These are phyloP conservation scores for Mustela lutreola DNA, from an alignment of 2,113 vertebrate species.

Conservation along the genomic window DNA sequence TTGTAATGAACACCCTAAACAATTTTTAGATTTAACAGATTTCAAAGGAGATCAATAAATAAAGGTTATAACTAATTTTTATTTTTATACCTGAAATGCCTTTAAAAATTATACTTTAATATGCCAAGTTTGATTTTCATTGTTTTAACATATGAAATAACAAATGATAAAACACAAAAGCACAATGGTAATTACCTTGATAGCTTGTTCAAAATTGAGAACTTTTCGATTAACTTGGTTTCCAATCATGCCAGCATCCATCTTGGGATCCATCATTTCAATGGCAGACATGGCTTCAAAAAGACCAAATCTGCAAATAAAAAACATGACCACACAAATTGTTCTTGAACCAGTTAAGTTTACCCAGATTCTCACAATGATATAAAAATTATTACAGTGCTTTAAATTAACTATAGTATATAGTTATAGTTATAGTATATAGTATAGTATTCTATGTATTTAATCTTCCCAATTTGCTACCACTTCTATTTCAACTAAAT, in stretches of 20 bases:
- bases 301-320: conserved; percentile 93
- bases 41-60: neutral
- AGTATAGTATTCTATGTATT: neutral
- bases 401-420: conserved; percentile 26
- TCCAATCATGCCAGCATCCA: conserved; percentile 99
- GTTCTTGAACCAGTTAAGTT: conserved; percentile 51
- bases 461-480: conserved; percentile 28
- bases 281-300: conserved; percentile 99
- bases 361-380: neutral
- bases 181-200: conserved; percentile 90
- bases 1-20: conserved; percentile 35
- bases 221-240: conserved; percentile 99
- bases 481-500: conserved; percentile 38
- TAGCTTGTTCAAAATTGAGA: conserved; percentile 98
- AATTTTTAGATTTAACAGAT: conserved; percentile 33
- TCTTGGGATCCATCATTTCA: conserved; percentile 99
- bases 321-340: conserved; percentile 33
- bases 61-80: neutral
- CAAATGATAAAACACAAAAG: neutral
- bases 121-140: neutral
- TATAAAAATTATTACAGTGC: neutral
- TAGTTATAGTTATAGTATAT: neutral
- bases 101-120: neutral
- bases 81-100: neutral
- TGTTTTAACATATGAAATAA: conserved; percentile 60